Conservation (phyloP, 2,888 invertebrate species). For the Volucella bombylans region DNA sequence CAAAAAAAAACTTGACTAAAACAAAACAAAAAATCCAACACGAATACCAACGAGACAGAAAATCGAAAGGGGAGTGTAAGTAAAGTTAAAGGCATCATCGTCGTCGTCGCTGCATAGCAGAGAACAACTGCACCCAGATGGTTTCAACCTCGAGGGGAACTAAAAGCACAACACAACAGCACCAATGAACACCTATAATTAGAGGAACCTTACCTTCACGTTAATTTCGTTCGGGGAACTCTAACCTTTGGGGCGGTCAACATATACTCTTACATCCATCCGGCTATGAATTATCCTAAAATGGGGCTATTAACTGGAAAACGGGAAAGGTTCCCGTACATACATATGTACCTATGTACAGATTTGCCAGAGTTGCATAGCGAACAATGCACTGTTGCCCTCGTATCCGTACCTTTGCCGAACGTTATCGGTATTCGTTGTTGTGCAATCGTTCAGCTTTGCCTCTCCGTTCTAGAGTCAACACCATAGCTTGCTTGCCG, state of each 20-base stretch:
- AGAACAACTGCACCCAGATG: slow-evolving; percentile 63
- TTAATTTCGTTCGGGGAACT: slow-evolving; percentile 75
- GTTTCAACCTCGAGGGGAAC: slow-evolving; percentile 57
- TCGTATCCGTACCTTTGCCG: slow-evolving; percentile 27
- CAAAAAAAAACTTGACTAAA: slow-evolving; percentile 18
- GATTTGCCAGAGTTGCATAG: slow-evolving; percentile 8
- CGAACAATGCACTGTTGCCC: background rate
- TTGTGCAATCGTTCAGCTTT: slow-evolving; percentile 21
- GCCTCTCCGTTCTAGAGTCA: slow-evolving; percentile 29
- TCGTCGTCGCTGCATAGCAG: slow-evolving; percentile 57
- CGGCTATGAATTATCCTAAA: slow-evolving; percentile 73
- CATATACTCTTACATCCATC: slow-evolving; percentile 57
- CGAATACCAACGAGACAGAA: slow-evolving; percentile 24
- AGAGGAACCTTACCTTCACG: slow-evolving; percentile 76
- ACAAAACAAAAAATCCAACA: slow-evolving; percentile 16
- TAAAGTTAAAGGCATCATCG: slow-evolving; percentile 44
- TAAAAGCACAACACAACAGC: slow-evolving; percentile 32
- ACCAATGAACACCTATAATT: slow-evolving; percentile 76
- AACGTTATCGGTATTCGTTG: slow-evolving; percentile 55
- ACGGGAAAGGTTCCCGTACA: slow-evolving; percentile 44
- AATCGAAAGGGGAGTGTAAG: slow-evolving; percentile 26
- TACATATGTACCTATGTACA: slow-evolving; percentile 1
- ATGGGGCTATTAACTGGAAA: slow-evolving; percentile 71
- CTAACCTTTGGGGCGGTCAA: slow-evolving; percentile 74
- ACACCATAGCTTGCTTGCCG: slow-evolving; percentile 26